Conservation (phyloP, 2,113 vertebrate genomes). For the Triplophysa rosa region DNA sequence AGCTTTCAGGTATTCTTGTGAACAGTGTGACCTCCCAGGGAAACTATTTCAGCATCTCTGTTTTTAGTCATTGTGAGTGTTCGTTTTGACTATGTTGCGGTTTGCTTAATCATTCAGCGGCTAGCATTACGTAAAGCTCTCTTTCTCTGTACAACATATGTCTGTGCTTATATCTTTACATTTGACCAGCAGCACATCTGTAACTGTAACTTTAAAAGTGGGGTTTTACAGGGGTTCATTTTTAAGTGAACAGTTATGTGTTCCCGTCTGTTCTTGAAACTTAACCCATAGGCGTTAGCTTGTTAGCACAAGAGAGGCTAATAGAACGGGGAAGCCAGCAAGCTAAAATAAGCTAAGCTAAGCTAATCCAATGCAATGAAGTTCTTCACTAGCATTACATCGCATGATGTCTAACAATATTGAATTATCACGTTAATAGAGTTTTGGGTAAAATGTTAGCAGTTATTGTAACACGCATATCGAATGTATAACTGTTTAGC, state of each 20-base stretch:
- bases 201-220: not conserved
- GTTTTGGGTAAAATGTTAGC: not conserved
- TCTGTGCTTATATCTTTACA: not conserved
- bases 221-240: not conserved
- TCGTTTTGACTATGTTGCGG: conserved; percentile 1
- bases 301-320: conserved; percentile 29
- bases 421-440: not conserved
- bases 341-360: no score
- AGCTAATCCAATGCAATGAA: conserved; percentile 17
- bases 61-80: not conserved
- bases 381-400: not conserved
- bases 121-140: not conserved
- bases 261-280: not conserved
- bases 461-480: not conserved
- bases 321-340: not conserved
- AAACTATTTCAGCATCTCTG: not conserved
- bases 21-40: not conserved
- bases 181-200: not conserved
- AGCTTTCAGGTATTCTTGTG: not conserved
- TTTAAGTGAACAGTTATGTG: not conserved
- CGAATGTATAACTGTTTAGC: not conserved
- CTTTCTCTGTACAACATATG: not conserved
- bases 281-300: conserved; percentile 9
- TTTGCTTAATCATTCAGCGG: conserved; percentile 32
- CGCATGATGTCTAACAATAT: not conserved